These are phyloP conservation scores for Sinocyclocheilus maitianheensis DNA, from an alignment of 2,113 vertebrate species.

Conservation along the genomic window DNA sequence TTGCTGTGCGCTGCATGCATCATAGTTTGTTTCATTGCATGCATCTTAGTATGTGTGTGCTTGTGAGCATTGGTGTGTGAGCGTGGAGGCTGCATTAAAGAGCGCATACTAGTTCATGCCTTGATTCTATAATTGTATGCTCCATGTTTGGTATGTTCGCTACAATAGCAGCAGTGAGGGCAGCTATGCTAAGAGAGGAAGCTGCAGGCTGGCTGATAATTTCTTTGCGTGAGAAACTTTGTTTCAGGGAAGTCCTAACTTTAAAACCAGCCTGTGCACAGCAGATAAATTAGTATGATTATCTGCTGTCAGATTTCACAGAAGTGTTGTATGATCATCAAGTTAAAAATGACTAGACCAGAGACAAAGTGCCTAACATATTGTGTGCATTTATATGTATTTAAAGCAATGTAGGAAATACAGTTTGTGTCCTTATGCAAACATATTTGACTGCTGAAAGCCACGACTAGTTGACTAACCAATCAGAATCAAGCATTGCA, in stretches of 20 bases:
- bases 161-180: slow-evolving; percentile 30
- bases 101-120: background rate
- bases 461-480: too few relatives aligned
- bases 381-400: too few relatives aligned
- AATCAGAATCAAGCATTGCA: background rate
- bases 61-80: background rate
- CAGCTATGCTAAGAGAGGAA: slow-evolving; percentile 61
- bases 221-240: slow-evolving; percentile 60
- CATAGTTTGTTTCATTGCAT: too few relatives aligned
- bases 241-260: slow-evolving; percentile 52
- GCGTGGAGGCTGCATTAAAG: background rate
- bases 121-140: background rate
- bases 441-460: too few relatives aligned
- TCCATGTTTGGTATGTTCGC: slow-evolving; percentile 14
- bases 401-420: too few relatives aligned
- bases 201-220: slow-evolving; percentile 67
- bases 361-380: background rate
- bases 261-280: slow-evolving; percentile 34
- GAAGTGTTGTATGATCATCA: slow-evolving; percentile 38
- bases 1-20: background rate
- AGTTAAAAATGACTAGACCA: slow-evolving; percentile 24
- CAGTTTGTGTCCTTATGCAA: too few relatives aligned
- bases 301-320: slow-evolving; percentile 58
- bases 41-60: background rate
- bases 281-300: slow-evolving; percentile 53